Evolutionary conservation across 2,113 vertebrate genomes (phyloP).

Genomic region (Ageneiosus marmoratus): DNA sequence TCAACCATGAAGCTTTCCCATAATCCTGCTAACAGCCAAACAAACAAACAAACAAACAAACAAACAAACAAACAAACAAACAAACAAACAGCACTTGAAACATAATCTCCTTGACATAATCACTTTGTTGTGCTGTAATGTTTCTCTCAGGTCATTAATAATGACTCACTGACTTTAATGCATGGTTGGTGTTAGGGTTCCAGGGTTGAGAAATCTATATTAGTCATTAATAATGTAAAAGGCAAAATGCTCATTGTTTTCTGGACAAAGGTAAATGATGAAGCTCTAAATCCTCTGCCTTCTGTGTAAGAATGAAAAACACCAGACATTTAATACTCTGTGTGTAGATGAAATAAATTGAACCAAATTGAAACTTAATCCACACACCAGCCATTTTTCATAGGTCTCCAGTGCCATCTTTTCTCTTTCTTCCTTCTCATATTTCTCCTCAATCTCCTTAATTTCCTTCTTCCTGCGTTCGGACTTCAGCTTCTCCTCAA

Average conservation of each 20-base stretch:
- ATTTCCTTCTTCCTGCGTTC: conserved; percentile 67
- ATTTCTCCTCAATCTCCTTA: conserved; percentile 75
- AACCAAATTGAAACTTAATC: neutral
- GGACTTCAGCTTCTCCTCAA: conserved; percentile 74
- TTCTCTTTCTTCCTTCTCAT: conserved; percentile 80
- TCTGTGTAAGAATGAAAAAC: neutral
- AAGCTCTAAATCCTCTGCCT: neutral
- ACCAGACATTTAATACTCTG: neutral
- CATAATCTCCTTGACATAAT: too few relatives aligned
- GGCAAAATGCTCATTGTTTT: neutral
- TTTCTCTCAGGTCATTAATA: neutral
- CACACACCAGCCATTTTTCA: conserved; percentile 89
- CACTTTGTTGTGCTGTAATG: neutral
- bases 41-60: too few relatives aligned
- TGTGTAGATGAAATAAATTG: neutral
- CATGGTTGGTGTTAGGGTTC: too few relatives aligned
- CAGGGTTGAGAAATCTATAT: neutral
- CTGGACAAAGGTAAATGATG: neutral
- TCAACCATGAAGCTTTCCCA: too few relatives aligned
- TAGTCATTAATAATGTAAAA: neutral
- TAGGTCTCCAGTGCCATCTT: conserved; percentile 83
- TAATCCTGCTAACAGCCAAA: too few relatives aligned
- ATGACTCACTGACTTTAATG: neutral
- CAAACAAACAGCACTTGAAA: too few relatives aligned
- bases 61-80: too few relatives aligned